Evolutionary conservation across 2,888 invertebrate genomes (phyloP).

Genomic region (Microplitis manilae): DNA sequence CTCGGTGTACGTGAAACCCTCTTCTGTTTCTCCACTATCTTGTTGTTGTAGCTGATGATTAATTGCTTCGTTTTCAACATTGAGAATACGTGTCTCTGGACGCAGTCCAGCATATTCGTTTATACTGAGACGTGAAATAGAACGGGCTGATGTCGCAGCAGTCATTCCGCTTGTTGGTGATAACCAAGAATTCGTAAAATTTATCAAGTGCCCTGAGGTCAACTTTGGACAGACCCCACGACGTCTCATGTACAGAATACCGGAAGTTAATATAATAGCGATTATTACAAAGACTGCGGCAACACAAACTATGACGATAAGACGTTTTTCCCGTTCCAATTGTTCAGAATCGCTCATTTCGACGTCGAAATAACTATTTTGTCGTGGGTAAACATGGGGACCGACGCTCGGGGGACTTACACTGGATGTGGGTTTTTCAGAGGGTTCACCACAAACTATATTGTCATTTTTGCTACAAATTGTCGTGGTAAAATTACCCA

Average conservation of each 20-base stretch:
- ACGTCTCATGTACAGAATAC: constrained; percentile 65
- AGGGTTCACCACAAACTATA: constrained; percentile 76
- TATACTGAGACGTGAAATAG: constrained; percentile 76
- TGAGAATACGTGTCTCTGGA: constrained; percentile 74
- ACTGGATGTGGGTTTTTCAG: constrained; percentile 66
- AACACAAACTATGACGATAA: constrained; percentile 66
- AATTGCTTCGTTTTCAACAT: constrained; percentile 67
- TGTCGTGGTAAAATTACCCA: constrained; percentile 77
- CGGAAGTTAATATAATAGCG: constrained; percentile 64
- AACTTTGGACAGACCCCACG: constrained; percentile 68
- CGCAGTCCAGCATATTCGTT: constrained; percentile 78
- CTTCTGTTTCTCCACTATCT: constrained; percentile 60
- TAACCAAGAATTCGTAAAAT: constrained; percentile 62
- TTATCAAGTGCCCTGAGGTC: constrained; percentile 62
- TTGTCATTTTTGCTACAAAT: constrained; percentile 74
- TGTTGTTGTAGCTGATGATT: constrained; percentile 47
- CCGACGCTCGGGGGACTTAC: constrained; percentile 68
- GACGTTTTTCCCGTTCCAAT: constrained; percentile 65
- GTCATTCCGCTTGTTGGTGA: constrained; percentile 66
- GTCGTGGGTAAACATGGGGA: constrained; percentile 66
- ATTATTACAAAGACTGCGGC: constrained; percentile 62
- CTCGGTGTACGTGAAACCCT: constrained; percentile 69
- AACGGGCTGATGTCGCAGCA: constrained; percentile 75
- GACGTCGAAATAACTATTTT: constrained; percentile 67
- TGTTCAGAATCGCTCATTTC: constrained; percentile 69